Percentiles rank a stretch among this genome's conserved stretches.
Evolutionary conservation across 2,888 invertebrate species (phyloP).

Genomic region (Notocelia uddmanniana): DNA sequence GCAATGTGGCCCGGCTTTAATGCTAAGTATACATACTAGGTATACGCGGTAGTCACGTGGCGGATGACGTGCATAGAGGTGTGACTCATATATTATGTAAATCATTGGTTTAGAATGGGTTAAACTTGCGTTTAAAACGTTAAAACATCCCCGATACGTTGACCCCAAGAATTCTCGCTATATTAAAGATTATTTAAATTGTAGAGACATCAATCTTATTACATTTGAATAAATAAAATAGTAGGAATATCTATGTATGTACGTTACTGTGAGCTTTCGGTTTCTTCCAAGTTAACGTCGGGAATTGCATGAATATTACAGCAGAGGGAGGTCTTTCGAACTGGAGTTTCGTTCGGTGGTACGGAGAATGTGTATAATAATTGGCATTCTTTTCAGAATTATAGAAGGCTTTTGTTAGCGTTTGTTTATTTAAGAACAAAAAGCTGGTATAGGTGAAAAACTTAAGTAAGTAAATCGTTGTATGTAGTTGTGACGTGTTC

Average conservation of each 20-base stretch:
- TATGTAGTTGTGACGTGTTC: no score
- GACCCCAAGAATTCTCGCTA: neutral
- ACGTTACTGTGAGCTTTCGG: slow-evolving; percentile 22
- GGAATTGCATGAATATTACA: slow-evolving; percentile 43
- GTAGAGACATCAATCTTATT: slow-evolving; percentile 27
- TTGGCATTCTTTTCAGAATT: neutral
- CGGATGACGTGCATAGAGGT: no score
- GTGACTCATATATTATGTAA: no score
- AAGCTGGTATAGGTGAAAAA: no score
- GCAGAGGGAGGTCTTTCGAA: slow-evolving; percentile 18
- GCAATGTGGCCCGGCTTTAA: no score
- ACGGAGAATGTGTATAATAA: neutral
- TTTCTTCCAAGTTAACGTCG: slow-evolving; percentile 27
- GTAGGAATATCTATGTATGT: no score
- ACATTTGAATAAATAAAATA: slow-evolving; percentile 43
- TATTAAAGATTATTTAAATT: slow-evolving; percentile 36
- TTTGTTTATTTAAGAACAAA: neutral
- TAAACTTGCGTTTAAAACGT: no score
- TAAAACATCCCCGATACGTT: neutral
- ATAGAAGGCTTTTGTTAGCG: neutral
- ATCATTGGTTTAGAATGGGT: no score
- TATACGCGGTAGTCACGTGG: no score
- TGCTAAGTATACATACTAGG: no score
- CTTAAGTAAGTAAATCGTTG: no score
- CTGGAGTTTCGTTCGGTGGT: slow-evolving; percentile 14